Conservation (phyloP, 2,113 vertebrate species). For the Pampusana beccarii region DNA sequence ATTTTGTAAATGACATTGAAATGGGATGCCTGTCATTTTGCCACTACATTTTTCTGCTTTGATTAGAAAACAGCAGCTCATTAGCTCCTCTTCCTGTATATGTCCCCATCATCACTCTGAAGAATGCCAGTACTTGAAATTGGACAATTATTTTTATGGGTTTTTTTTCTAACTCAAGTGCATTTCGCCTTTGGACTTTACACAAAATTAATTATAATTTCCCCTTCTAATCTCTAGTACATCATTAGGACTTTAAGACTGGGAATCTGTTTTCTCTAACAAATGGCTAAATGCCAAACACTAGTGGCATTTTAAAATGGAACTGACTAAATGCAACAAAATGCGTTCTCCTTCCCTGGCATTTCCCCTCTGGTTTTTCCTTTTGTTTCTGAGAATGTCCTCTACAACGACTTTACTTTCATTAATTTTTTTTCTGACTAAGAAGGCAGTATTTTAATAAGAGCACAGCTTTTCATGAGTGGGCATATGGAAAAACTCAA, state of each 20-base stretch:
- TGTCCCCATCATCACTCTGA: constrained; percentile 30
- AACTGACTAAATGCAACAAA: constrained; percentile 8
- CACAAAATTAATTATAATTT: constrained; percentile 63
- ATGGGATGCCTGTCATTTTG: constrained; percentile 37
- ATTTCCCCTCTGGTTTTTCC: neutral
- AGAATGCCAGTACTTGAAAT: constrained; percentile 45
- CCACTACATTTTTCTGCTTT: constrained; percentile 26
- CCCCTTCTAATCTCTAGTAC: constrained; percentile 46
- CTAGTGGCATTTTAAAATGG: constrained; percentile 54
- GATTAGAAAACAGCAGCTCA: constrained; percentile 60
- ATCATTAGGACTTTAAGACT: constrained; percentile 47
- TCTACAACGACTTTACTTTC: neutral
- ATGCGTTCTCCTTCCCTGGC: neutral
- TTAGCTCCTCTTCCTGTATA: constrained; percentile 53
- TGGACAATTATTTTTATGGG: neutral
- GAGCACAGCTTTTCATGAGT: neutral
- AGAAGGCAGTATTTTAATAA: neutral
- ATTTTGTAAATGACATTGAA: constrained; percentile 34
- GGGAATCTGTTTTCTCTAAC: constrained; percentile 56
- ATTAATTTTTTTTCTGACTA: neutral
- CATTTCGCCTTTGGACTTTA: constrained; percentile 56
- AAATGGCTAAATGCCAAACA: constrained; percentile 53
- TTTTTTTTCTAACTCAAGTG: neutral
- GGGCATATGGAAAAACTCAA: neutral
- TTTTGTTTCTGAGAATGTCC: neutral